Evolutionary conservation across 2,888 invertebrate species (phyloP).

Genomic region (Ophraella communa): DNA sequence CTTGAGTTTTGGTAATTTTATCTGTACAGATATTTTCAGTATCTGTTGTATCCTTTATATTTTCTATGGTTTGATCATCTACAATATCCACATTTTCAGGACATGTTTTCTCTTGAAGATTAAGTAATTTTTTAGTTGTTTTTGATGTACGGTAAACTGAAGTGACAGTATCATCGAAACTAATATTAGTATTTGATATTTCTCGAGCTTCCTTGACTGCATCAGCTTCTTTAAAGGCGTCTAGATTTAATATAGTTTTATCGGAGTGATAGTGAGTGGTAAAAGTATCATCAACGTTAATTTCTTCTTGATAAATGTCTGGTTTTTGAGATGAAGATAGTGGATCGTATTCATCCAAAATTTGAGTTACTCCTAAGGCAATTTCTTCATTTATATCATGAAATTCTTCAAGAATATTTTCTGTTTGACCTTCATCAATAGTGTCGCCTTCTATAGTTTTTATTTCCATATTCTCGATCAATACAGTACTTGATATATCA

Average conservation of each 20-base stretch:
- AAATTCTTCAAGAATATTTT: background rate
- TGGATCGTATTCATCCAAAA: background rate
- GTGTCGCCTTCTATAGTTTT: background rate
- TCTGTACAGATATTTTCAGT: too few species aligned
- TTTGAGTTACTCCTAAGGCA: background rate
- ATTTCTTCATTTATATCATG: background rate
- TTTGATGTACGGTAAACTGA: background rate
- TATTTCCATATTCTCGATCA: background rate
- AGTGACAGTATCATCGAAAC: background rate
- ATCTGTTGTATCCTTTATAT: too few species aligned
- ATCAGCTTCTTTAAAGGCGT: too few species aligned
- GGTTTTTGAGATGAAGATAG: too few species aligned
- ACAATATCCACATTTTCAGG: too few species aligned
- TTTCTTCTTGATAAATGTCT: too few species aligned
- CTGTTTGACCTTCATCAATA: background rate
- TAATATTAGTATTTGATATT: background rate
- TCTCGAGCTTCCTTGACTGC: background rate
- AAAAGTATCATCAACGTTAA: too few species aligned
- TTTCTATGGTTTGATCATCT: too few species aligned
- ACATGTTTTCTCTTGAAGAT: background rate
- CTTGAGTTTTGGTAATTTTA: too few species aligned
- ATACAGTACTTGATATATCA: background rate
- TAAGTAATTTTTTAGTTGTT: background rate
- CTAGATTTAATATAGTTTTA: too few species aligned
- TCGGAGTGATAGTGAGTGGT: too few species aligned